A percentile compares a stretch with the other conserved stretches of the same genome.
Conservation (phyloP, 1,140 invertebrate species). For the Zophobas atratus region DNA sequence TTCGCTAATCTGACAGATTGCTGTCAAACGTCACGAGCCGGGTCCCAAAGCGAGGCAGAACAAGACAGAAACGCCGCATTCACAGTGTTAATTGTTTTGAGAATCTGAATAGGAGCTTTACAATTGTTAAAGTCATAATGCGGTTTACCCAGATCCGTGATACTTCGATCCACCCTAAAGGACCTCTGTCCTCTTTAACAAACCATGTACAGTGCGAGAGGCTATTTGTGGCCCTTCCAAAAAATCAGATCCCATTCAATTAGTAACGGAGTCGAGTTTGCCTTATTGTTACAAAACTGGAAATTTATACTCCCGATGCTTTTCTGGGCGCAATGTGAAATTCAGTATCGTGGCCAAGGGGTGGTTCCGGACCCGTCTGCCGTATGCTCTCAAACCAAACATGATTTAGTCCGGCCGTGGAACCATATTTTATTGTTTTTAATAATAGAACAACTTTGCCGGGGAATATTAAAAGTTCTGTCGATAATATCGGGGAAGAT, state of each 20-base stretch:
- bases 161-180: conserved; percentile 6
- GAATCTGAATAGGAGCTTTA: neutral
- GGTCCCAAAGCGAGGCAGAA: neutral
- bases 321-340: neutral
- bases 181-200: conserved; percentile 11
- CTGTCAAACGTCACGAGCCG: neutral
- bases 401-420: conserved; percentile 1
- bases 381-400: conserved; percentile 13
- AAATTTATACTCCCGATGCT: neutral
- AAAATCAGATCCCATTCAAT: conserved; percentile 2
- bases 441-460: neutral
- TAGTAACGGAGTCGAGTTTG: neutral
- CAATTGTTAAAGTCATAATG: conserved; percentile 23
- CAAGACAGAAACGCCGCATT: neutral
- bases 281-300: neutral
- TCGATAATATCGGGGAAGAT: neutral
- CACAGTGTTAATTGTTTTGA: neutral
- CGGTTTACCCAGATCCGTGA: conserved; percentile 4
- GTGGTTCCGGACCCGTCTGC: neutral
- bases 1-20: conserved; percentile 9
- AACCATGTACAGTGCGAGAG: neutral
- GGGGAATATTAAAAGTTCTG: conserved; percentile 10
- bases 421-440: conserved; percentile 31
- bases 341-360: neutral
- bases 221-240: neutral